Percentiles rank a stretch among this genome's conserved stretches.
Conservation (phyloP, 1,140 invertebrate species). For the Teleogryllus occipitalis region DNA sequence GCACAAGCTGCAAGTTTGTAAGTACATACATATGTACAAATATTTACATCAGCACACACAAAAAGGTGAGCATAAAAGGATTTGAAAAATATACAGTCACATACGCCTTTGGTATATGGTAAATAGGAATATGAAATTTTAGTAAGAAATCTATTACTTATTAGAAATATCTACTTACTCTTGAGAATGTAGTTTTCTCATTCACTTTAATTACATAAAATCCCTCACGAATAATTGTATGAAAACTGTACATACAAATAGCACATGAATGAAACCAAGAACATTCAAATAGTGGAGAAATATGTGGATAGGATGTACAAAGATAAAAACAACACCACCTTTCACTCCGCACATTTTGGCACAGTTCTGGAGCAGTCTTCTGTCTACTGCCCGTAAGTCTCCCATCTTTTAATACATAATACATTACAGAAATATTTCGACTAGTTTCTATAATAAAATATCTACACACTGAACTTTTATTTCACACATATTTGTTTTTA, state of each 20-base stretch:
- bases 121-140: conserved; percentile 6
- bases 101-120: conserved; percentile 4
- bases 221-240: neutral
- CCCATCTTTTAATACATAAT: neutral
- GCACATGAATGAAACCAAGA: neutral
- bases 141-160: conserved; percentile 6
- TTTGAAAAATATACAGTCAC: conserved; percentile 5
- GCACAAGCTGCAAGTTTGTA: neutral
- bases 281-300: neutral
- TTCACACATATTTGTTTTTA: neutral
- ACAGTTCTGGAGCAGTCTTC: neutral
- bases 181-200: neutral
- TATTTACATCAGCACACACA: neutral
- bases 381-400: neutral
- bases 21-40: neutral
- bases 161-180: neutral
- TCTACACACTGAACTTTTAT: neutral
- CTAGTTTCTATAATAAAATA: conserved; percentile 2
- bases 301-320: neutral
- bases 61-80: conserved; percentile 1
- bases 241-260: neutral
- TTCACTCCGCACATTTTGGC: neutral
- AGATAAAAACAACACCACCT: neutral
- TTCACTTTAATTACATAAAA: neutral
- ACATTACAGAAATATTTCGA: neutral